Conservation (phyloP, 2,888 invertebrate genomes). For the Metacarcinus magister region DNA sequence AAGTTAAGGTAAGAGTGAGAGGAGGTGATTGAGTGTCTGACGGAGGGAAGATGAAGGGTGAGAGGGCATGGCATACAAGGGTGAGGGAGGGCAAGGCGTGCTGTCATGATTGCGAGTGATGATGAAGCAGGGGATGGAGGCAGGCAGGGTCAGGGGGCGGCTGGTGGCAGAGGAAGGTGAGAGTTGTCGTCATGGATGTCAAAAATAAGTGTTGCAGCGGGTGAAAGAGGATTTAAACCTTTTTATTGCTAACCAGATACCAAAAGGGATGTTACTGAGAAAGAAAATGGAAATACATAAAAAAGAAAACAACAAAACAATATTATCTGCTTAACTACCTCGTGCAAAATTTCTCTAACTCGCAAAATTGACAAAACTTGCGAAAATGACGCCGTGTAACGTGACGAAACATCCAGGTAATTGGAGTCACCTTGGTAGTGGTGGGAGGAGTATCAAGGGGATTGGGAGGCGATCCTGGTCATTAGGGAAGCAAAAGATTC, state of each 20-base stretch:
- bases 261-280: neutral
- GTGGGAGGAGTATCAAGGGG: neutral
- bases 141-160: neutral
- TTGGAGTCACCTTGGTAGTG: slow-evolving; percentile 14
- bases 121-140: neutral
- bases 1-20: no score
- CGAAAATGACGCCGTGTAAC: neutral
- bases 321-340: neutral
- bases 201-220: neutral
- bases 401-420: neutral
- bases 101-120: neutral
- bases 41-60: neutral
- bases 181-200: neutral
- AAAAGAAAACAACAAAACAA: neutral
- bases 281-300: neutral
- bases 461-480: slow-evolving; percentile 1
- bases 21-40: neutral
- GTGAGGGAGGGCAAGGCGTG: neutral
- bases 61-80: neutral
- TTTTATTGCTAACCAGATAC: neutral
- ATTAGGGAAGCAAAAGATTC: neutral
- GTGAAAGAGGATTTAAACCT: neutral
- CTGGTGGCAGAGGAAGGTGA: neutral
- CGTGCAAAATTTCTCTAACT: neutral
- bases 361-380: neutral